phyloP scores from a whole-genome alignment of 2,113 vertebrate species.

The Anolis sagrei region DNA sequence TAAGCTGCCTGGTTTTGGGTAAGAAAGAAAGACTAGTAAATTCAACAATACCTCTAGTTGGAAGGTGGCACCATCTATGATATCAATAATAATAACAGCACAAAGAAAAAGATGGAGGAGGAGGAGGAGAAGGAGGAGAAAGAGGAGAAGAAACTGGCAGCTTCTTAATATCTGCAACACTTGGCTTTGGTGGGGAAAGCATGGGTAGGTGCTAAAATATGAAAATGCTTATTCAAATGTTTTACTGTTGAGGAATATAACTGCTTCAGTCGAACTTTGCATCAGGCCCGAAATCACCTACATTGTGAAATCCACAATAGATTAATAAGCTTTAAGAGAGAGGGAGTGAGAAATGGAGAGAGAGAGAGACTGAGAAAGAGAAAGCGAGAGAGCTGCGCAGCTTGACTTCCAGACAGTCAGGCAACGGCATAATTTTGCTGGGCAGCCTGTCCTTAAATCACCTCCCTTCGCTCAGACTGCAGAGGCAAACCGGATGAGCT shows the following conservation, averaged over 20 bases:
- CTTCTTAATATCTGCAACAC: too few relatives aligned
- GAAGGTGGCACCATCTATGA: too few relatives aligned
- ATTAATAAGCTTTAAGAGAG: not conserved
- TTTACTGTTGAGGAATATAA: not conserved
- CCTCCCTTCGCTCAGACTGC: conserved; percentile 48
- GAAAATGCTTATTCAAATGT: not conserved
- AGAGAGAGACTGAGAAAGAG: too few relatives aligned
- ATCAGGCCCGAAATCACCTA: not conserved
- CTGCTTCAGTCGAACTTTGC: not conserved
- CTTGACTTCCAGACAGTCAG: not conserved
- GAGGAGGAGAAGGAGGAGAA: too few relatives aligned
- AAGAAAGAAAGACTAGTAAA: too few relatives aligned
- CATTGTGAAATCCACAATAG: not conserved
- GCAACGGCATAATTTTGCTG: conserved; percentile 16
- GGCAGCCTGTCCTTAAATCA: conserved; percentile 61
- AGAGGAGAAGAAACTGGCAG: too few relatives aligned
- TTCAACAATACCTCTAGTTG: too few relatives aligned
- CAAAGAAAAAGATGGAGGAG: too few relatives aligned
- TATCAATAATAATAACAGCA: too few relatives aligned
- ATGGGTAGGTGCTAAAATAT: too few relatives aligned
- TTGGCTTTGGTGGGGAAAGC: too few relatives aligned
- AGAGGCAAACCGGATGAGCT: conserved; percentile 19
- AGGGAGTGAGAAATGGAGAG: not conserved
- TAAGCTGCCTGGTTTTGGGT: too few relatives aligned
- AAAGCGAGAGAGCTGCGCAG: not conserved